phyloP scores from a whole-genome alignment of 2,113 vertebrate species.

The Artemisiospiza belli region DNA sequence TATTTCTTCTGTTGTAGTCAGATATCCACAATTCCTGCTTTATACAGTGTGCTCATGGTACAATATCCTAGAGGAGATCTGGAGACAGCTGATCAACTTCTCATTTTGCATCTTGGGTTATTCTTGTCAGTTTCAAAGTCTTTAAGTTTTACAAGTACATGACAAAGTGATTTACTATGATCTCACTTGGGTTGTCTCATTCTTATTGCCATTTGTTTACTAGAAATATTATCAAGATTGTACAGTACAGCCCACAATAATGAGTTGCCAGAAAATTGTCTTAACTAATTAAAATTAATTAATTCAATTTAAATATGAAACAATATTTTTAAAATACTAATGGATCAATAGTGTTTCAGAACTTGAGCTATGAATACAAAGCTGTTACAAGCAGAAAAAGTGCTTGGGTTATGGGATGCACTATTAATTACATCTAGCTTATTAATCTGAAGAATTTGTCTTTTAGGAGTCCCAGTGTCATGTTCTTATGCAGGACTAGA shows the following conservation, averaged over 20 bases:
- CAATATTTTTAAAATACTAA: background rate
- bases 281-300: background rate
- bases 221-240: background rate
- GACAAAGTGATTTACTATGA: background rate
- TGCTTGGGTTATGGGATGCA: background rate
- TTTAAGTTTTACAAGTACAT: background rate
- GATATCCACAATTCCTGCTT: constrained; percentile 8
- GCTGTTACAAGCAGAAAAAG: background rate
- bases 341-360: background rate
- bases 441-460: background rate
- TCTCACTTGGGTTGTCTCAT: background rate
- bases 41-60: background rate
- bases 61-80: background rate
- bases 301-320: background rate
- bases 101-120: constrained; percentile 23
- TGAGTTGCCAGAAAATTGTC: background rate
- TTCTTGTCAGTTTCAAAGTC: background rate
- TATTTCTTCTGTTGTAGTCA: background rate
- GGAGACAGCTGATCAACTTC: constrained; percentile 35
- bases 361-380: background rate
- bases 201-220: background rate
- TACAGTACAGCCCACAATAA: background rate
- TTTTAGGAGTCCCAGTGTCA: background rate
- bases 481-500: background rate
- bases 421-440: background rate